Evolutionary conservation across 2,113 vertebrate species (phyloP), one percentile per base, ranked within the genome.

Genomic region (Channa maculata): DNA sequence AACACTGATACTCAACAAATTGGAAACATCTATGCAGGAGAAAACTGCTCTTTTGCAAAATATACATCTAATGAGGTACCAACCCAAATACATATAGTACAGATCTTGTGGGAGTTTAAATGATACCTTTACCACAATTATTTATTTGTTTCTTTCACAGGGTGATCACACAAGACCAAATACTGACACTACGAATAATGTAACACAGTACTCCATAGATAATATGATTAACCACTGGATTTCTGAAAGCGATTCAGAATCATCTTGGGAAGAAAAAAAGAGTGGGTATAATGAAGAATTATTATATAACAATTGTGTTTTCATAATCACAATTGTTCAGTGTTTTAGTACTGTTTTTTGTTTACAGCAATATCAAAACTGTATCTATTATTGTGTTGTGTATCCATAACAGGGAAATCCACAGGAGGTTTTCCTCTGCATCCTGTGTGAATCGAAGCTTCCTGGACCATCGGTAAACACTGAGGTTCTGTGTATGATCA

Each of bases 361-460:
- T 4, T 7, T 41, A 4, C 39, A 41, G 6, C 4, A 7, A 4
- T 41, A 41, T 41, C 6, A 41, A 24, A 24, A 24, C 24, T 24
- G 24, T 24, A 24, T 24, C 24, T 24, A 24, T 24, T 24, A 24
- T 24, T 24, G 24, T 24, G 24, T 24, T 24, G 0, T 74, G 9
- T 43, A 65, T 44, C 9, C 45, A 60, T 83, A n/a, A 24, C 84
- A 94, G 92, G 67, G 86, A 92, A 80, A 92, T 93, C 51, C 48
- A 5, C n/a, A 65, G 4, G 36, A 78, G 6, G 5, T 91, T 93
- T 69, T 88, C 88, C 37, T 93, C 86, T 36, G 68, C 88, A 3
- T 87, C 82, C 11, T 82, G 61, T 74, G 2, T 90, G 15, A 94
- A 92, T 12, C 14, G 63, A 43, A 92, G 89, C 63, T 94, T 94